phyloP scores from a whole-genome alignment of 2,888 invertebrate species.

The Tribolium freemani region DNA sequence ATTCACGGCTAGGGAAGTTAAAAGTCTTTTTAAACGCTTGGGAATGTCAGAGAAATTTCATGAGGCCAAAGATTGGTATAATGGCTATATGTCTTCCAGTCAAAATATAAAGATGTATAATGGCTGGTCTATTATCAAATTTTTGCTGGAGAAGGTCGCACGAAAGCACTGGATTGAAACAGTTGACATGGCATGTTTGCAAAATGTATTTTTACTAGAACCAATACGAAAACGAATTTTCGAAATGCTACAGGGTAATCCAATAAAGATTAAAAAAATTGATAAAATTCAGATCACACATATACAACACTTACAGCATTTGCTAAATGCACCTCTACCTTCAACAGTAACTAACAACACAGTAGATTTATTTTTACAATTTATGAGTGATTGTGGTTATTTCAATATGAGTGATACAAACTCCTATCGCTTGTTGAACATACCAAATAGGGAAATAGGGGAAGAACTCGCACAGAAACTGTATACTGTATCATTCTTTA shows the following conservation, averaged over 20 bases:
- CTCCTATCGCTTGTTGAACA: neutral
- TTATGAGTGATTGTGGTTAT: slow-evolving; percentile 4
- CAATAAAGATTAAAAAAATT: slow-evolving; percentile 3
- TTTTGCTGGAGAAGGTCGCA: neutral
- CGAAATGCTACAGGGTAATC: neutral
- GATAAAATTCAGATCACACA: slow-evolving; percentile 3
- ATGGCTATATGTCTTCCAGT: neutral
- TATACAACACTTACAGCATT: slow-evolving; percentile 1
- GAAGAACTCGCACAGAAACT: slow-evolving; percentile 7
- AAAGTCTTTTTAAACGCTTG: neutral
- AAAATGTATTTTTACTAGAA: slow-evolving; percentile 1
- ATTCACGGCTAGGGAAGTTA: neutral
- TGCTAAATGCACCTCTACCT: neutral
- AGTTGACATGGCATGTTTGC: slow-evolving; percentile 4
- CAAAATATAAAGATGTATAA: neutral
- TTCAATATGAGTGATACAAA: slow-evolving; percentile 2
- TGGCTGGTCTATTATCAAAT: neutral
- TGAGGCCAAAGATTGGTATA: neutral
- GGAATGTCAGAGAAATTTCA: neutral
- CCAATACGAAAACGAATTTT: slow-evolving; percentile 1
- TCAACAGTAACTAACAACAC: slow-evolving; percentile 1
- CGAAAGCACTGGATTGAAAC: neutral
- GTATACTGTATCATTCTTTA: slow-evolving; percentile 3
- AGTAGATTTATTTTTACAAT: slow-evolving; percentile 6
- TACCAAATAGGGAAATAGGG: neutral